A percentile compares a stretch with the other conserved stretches of the same genome.
Conservation (phyloP, 2,888 invertebrate genomes). For the Pandemis heparana region DNA sequence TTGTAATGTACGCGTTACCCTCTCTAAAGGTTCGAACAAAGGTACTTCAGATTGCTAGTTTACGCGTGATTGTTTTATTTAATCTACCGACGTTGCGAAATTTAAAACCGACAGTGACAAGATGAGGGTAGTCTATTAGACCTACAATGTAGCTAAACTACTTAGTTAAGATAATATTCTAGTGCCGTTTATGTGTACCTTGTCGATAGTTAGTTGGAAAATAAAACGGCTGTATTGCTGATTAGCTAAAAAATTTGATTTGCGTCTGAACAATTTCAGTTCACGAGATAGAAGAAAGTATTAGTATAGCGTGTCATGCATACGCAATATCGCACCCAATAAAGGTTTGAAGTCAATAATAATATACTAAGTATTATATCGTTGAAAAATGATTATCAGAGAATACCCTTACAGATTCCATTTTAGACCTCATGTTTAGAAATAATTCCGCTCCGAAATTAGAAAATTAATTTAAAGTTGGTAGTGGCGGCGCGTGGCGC, state of each 20-base stretch:
- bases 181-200: too few relatives aligned
- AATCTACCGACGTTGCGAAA: background rate
- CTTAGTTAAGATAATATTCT: too few relatives aligned
- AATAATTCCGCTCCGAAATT: conserved; percentile 66
- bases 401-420: conserved; percentile 65
- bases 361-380: background rate
- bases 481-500: conserved; percentile 42
- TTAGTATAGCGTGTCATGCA: too few relatives aligned
- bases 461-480: conserved; percentile 64
- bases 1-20: conserved; percentile 23
- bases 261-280: too few relatives aligned
- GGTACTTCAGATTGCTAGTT: background rate
- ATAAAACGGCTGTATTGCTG: too few relatives aligned
- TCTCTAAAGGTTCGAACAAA: background rate
- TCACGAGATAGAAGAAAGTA: too few relatives aligned
- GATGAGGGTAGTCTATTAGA: background rate
- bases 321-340: too few relatives aligned
- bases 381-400: conserved; percentile 39
- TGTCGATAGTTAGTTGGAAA: too few relatives aligned
- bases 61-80: conserved; percentile 5
- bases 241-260: too few relatives aligned
- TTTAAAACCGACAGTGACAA: background rate
- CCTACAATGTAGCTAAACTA: too few relatives aligned
- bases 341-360: background rate
- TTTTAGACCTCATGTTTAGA: conserved; percentile 65